A percentile compares a stretch with the other conserved stretches of the same genome.
Conservation (phyloP, 2,113 vertebrate genomes). For the Syngnathus scovelli region DNA sequence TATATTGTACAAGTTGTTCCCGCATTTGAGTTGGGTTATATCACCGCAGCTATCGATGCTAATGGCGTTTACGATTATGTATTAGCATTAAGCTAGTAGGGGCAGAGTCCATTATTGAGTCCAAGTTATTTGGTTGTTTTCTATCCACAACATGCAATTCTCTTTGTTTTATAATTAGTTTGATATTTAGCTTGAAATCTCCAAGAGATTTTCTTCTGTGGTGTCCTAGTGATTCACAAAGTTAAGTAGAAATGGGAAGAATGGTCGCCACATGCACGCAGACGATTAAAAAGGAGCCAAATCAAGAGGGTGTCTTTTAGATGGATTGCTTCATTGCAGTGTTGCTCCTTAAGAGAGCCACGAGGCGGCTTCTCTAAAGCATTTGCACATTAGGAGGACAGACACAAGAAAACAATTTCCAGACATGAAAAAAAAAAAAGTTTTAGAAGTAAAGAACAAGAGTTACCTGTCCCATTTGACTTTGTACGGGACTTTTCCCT, state of each 20-base stretch:
- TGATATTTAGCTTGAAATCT: no score
- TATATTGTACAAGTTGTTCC: no score
- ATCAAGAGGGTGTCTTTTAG: slow-evolving; percentile 46
- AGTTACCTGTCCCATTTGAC: slow-evolving; percentile 25
- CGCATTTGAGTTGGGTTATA: no score
- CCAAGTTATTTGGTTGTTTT: no score
- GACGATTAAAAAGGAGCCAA: slow-evolving; percentile 34
- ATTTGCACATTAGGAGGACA: slow-evolving; percentile 29
- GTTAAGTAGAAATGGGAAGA: neutral
- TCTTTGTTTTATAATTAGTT: no score
- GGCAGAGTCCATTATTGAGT: no score
- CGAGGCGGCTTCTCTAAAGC: slow-evolving; percentile 22
- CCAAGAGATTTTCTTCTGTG: neutral
- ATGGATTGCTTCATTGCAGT: slow-evolving; percentile 48
- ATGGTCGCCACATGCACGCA: neutral
- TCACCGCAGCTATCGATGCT: no score
- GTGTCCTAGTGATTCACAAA: neutral
- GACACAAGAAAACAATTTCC: slow-evolving; percentile 9
- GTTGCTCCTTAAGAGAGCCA: slow-evolving; percentile 17
- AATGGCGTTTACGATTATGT: no score
- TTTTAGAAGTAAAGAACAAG: slow-evolving; percentile 10
- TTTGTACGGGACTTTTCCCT: slow-evolving; percentile 12
- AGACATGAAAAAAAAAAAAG: slow-evolving; percentile 9
- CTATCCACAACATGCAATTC: no score
- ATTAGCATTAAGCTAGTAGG: no score